Base-by-base conservation (phyloP, 1,140 invertebrate species). In the Musca vetustissima region DNA sequence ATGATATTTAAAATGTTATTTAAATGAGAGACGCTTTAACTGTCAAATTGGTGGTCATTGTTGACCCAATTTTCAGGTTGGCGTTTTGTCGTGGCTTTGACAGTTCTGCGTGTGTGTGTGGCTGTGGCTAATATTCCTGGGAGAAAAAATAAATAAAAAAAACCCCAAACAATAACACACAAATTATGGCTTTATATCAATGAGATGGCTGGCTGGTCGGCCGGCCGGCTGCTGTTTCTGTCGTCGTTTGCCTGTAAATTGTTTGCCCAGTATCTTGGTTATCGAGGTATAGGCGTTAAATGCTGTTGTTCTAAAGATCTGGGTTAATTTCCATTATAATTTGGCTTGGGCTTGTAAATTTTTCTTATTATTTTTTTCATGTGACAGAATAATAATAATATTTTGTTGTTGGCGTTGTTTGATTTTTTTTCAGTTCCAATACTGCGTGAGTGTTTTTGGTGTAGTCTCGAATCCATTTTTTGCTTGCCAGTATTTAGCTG, bases 21-120 rank as follows among this genome's bases (percentile, higher is more conserved):
- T 61, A 61, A 61, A 61, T 36, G 64, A 49, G 21, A 25, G 15
- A 24, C 32, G 3, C 4, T 24, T 65, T 48, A 22, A 65, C 24
- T n/a, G 64, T 9, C 48, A 65, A 65, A 65, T 65, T 65, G 64
- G 43, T 65, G 64, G 43, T 65, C 48, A 65, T 65, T 65, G 64
- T 65, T 65, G 64, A 65, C 64, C 64, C 21, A 65, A 65, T 49
- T 64, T 59, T 61, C 7, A 43, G 36, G 36, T 43, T 43, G 36
- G 36, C 11, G 4, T 43, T 43, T 43, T 43, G 6, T 43, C 13
- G 36, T 43, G 6, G 6, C 11, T 43, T n/a, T n/a, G n/a, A n/a
- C n/a, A n/a, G n/a, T n/a, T n/a, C n/a, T n/a, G n/a, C n/a, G 6
- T 13, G 6, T 13, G 13, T 9, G 6, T 6, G 36, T 8, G 11